Evolutionary conservation across 2,888 invertebrate genomes (phyloP).

Genomic region (Caenorhabditis afra): DNA sequence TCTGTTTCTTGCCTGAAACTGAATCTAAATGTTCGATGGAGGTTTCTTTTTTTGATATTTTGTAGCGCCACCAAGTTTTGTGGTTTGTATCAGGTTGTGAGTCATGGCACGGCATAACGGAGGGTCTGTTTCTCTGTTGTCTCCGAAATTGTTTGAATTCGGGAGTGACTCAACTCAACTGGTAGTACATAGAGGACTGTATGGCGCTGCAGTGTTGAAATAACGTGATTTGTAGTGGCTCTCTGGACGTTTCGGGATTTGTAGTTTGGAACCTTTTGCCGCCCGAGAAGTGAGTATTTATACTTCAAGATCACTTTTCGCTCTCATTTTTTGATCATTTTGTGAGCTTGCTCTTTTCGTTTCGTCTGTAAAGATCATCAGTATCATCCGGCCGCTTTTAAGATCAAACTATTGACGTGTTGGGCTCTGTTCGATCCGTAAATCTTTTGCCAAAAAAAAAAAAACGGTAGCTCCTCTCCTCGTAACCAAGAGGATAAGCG

Average conservation of each 20-base stretch:
- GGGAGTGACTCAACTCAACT: conserved; percentile 19
- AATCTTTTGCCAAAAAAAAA: no score
- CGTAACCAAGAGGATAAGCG: neutral
- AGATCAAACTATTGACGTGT: no score
- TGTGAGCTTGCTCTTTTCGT: neutral
- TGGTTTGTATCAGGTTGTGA: neutral
- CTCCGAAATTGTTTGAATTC: conserved; percentile 35
- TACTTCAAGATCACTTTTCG: neutral
- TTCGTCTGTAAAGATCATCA: neutral
- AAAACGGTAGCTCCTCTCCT: no score
- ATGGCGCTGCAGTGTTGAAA: neutral
- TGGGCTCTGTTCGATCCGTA: no score
- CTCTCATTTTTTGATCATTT: neutral
- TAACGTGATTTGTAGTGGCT: neutral
- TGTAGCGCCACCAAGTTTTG: neutral
- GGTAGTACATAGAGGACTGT: neutral
- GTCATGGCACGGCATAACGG: neutral
- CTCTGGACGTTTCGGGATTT: conserved; percentile 14
- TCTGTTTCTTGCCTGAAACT: no score
- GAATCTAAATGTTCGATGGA: no score
- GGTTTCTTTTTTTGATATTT: no score
- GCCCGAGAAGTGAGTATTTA: neutral
- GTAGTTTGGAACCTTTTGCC: conserved; percentile 13
- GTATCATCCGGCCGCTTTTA: no score
- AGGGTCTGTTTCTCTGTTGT: conserved; percentile 17